Evolutionary conservation across 2,797 vertebrate species (phyloP), one percentile per base, ranked within the genome.

Genomic region (Sarcoramphus papa): DNA sequence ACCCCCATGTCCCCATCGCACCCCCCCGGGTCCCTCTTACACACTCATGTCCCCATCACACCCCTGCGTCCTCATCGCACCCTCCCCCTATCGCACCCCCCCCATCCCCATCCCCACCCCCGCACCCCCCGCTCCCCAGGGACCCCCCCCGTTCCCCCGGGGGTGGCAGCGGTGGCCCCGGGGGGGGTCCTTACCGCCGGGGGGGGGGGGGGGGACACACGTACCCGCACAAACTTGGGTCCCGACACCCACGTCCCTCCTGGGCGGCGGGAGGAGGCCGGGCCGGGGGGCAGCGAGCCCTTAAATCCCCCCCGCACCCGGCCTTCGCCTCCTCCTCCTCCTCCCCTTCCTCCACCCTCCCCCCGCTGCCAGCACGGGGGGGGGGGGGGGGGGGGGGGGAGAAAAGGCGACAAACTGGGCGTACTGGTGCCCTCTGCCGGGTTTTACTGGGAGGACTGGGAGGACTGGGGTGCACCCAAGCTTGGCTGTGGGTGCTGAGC

Each of bases 401-500:
- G 17, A 33, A 53, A 43, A 75, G 76, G 80, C 80, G 51, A n/a
- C 87, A 62, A 87, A 92, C 80, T 88, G 95, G 93, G 95, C 76
- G 63, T 95, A 83, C 84, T 94, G 93, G 80, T 96, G 95, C 95
- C 95, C 95, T 96, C 95, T 96, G 95, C 95, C 80, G 95, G 95
- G 95, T 92, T 60, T 16, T 10, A 92, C 95, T 95, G 95, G 93
- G 93, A 96, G 89, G 69, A 96, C 78, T 95, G 95, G 95, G 91
- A 77, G 33, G 20, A 83, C 88, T 91, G 91, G 88, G 80, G 57
- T 31, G 69, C 50, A n/a, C 50, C 45, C 45, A 15, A 48, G 41
- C 25, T 5, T 3, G 60, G 69, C 15, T 50, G 1, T 8, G 68
- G 23, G 50, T 1, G 90, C 45, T 51, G 51, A 69, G n/a, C 43